A percentile compares a stretch with the other conserved stretches of the same genome.
Conservation (phyloP, 2,113 vertebrate genomes). For the Cyprinodon variegatus region DNA sequence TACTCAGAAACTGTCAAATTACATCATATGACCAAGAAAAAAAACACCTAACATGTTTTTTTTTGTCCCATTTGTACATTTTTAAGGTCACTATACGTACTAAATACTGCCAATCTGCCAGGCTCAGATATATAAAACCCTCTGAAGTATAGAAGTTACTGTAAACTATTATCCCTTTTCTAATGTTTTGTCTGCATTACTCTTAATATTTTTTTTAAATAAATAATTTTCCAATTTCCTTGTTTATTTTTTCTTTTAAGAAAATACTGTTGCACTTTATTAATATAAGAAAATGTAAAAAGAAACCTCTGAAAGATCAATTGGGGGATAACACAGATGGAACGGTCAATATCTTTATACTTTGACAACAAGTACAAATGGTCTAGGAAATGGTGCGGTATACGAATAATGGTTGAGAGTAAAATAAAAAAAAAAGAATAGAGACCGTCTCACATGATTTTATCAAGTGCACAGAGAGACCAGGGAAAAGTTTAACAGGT, state of each 20-base stretch:
- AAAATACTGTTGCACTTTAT: background rate
- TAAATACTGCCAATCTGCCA: background rate
- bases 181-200: too few relatives aligned
- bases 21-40: background rate
- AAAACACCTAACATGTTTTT: background rate
- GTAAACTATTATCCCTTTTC: too few relatives aligned
- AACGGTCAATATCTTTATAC: too few relatives aligned
- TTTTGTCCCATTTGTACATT: background rate
- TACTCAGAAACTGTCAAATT: background rate
- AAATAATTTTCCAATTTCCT: too few relatives aligned
- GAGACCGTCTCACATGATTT: too few relatives aligned
- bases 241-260: background rate
- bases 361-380: background rate
- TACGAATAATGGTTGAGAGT: background rate
- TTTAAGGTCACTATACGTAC: background rate
- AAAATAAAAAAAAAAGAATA: too few relatives aligned
- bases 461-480: too few relatives aligned
- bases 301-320: background rate
- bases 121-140: too few relatives aligned
- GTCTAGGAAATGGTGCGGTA: background rate
- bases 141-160: background rate
- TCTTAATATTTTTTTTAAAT: too few relatives aligned
- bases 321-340: too few relatives aligned
- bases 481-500: too few relatives aligned
- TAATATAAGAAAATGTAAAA: too few relatives aligned